Evolutionary conservation across 2,113 vertebrate species (phyloP), one percentile per base, ranked within the genome.

Genomic region (Catharus fuscescens): DNA sequence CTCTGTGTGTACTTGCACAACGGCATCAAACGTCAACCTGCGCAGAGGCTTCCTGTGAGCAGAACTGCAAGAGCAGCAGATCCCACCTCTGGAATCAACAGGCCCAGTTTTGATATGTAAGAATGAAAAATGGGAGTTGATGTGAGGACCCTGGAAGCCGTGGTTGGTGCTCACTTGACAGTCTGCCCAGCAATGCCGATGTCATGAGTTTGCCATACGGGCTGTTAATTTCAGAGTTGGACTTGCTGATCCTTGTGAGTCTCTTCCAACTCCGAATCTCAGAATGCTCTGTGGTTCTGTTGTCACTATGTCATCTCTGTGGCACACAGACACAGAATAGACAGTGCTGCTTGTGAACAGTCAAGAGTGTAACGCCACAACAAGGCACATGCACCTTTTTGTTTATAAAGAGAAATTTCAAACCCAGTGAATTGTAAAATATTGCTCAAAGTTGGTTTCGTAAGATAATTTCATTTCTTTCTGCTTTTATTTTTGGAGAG

Each of bases 11-110:
- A 18, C 24, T 70, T 54, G 18, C 31, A 60, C 19, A 2, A 2
- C 11, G 0, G 2, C 64, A 69, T 54, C 2, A 2, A 85, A 40
- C 0, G 0, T 12, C 26, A 52, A 38, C 21, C 32, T 61, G 14
- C 0, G 0, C 40, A 65, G 48, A 76, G 23, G 19, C 34, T 73
- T 21, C 20, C 12, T 7, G 14, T 14, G 19, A 72, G 19, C 57
- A 64, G 44, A 11, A 21, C 47, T 21, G 31, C 13, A 23, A 34
- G 8, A 50, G 29, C 52, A 56, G n/a, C 48, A 80, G 57, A 47
- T 53, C 29, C 7, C 5, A 6, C 8, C 15, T 60, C 72, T 4
- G 5, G 67, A 66, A 80, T 8, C n/a, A 44, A 19, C 21, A 48
- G 7, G 15, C 24, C 23, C 25, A 17, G 13, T 29, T 86, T 88